Conservation (phyloP, 2,888 invertebrate genomes). For the Rambutsinella grinnellia region DNA sequence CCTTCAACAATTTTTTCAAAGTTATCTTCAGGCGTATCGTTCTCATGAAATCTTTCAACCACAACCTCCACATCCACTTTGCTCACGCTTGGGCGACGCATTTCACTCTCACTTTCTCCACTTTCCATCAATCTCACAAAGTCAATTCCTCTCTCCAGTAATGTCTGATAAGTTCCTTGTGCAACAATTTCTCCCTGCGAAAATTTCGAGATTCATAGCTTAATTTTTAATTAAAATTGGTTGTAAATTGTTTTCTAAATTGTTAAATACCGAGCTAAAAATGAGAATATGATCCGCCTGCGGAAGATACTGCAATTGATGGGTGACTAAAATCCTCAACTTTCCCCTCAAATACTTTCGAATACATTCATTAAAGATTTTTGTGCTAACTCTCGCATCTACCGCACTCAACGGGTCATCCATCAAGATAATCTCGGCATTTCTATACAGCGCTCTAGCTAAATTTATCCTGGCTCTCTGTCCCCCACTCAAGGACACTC, state of each 20-base stretch:
- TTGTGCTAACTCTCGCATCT: conserved; percentile 70
- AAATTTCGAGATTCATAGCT: no score
- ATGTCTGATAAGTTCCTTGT: conserved; percentile 75
- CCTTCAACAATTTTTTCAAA: conserved; percentile 62
- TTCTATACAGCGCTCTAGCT: conserved; percentile 73
- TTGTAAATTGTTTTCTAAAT: no score
- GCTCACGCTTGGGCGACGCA: conserved; percentile 45
- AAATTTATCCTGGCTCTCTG: conserved; percentile 87
- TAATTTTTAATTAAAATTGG: no score
- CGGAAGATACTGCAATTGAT: conserved; percentile 80
- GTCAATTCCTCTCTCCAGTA: conserved; percentile 69
- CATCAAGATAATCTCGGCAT: conserved; percentile 71
- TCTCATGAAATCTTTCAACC: conserved; percentile 36
- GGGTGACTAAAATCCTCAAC: conserved; percentile 83
- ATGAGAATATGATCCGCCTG: conserved; percentile 69
- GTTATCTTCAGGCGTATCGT: conserved; percentile 55
- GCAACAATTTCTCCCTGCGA: conserved; percentile 72
- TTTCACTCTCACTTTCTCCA: conserved; percentile 66
- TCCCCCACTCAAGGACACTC: conserved; percentile 86
- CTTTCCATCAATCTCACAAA: conserved; percentile 68
- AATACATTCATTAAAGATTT: conserved; percentile 71
- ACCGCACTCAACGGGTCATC: conserved; percentile 71
- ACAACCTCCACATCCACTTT: conserved; percentile 38
- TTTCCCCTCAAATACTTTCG: conserved; percentile 72
- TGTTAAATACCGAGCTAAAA: conserved; percentile 75